Percentiles rank a stretch among this genome's conserved stretches.
Evolutionary conservation across 2,113 vertebrate species (phyloP).

Genomic region (Psilopogon haemacephalus): DNA sequence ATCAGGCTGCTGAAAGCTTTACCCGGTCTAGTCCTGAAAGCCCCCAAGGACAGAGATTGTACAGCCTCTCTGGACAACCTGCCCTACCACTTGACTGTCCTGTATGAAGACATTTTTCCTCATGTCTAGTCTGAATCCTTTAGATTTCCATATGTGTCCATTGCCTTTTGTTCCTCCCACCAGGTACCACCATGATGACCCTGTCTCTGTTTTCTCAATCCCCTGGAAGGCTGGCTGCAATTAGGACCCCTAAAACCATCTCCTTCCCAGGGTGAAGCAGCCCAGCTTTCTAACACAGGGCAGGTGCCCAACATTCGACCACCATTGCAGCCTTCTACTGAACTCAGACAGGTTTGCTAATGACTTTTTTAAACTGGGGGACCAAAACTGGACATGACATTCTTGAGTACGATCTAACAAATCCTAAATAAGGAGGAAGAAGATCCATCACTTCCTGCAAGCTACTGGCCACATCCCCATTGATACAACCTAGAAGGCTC

Average conservation of each 20-base stretch:
- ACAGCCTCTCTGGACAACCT: neutral
- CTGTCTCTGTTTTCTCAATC: neutral
- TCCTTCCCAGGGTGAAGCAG: neutral
- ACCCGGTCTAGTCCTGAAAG: neutral
- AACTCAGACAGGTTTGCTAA: neutral
- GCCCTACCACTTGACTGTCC: too few relatives aligned
- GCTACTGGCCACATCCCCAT: neutral
- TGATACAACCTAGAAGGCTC: neutral
- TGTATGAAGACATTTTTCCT: neutral
- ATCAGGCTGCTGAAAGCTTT: neutral
- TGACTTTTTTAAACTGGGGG: neutral
- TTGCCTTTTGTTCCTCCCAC: neutral
- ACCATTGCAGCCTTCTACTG: rapidly evolving
- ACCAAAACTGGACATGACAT: neutral
- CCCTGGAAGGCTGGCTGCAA: neutral
- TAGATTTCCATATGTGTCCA: neutral
- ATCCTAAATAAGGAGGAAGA: neutral
- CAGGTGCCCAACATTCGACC: neutral
- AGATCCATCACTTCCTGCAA: neutral
- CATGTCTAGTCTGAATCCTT: neutral
- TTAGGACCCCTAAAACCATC: neutral
- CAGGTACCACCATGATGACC: neutral
- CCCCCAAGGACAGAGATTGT: neutral
- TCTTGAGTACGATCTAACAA: neutral
- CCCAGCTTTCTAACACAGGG: neutral